A percentile compares a stretch with the other conserved stretches of the same genome.
These are phyloP conservation scores for Acronicta leporina DNA, from an alignment of 2,888 invertebrate species.

Conservation along the genomic window DNA sequence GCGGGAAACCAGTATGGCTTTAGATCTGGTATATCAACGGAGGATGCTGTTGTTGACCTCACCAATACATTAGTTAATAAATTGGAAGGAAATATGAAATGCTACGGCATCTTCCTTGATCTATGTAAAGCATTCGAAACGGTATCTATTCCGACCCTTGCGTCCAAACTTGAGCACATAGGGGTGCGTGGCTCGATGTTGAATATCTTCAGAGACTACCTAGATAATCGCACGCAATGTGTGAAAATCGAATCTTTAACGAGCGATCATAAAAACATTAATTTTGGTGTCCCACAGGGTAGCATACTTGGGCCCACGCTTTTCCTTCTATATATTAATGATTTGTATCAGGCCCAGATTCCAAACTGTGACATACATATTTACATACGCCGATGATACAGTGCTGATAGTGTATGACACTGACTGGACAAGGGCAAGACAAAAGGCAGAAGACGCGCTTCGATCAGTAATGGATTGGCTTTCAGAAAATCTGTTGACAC, in stretches of 20 bases:
- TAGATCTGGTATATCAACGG: too few species aligned
- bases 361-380: neutral
- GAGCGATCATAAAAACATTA: neutral
- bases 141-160: neutral
- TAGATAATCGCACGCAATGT: neutral
- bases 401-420: neutral
- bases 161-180: neutral
- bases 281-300: neutral
- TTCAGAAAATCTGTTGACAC: neutral
- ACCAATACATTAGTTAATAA: neutral
- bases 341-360: neutral
- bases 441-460: neutral
- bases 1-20: too few species aligned
- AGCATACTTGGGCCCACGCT: neutral
- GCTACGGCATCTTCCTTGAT: neutral
- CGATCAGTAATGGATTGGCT: neutral
- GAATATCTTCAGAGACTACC: too few species aligned
- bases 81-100: neutral
- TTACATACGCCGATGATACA: neutral
- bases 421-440: neutral
- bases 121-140: neutral
- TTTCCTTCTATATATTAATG: neutral
- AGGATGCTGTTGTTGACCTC: too few species aligned
- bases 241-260: neutral
- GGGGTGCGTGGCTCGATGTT: neutral